These are phyloP conservation scores for Istiophorus platypterus DNA, from an alignment of 2,113 vertebrate species.

Conservation along the genomic window DNA sequence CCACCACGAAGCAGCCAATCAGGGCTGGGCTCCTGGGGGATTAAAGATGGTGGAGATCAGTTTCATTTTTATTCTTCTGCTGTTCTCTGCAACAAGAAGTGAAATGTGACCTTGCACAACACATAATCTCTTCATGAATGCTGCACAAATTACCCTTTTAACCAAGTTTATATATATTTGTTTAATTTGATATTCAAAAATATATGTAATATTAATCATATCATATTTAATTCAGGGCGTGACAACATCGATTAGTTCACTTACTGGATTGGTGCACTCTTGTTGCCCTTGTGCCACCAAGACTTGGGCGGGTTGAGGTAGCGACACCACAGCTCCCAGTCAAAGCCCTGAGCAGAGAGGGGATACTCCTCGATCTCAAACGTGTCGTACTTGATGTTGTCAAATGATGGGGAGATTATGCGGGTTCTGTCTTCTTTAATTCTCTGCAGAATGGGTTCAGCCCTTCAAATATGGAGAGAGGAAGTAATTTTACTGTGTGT, in stretches of 20 bases:
- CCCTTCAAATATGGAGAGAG: conserved; percentile 84
- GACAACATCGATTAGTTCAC: neutral
- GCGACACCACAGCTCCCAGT: conserved; percentile 99
- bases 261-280: conserved; percentile 96
- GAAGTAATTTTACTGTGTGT: conserved; percentile 37
- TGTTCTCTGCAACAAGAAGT: conserved; percentile 21
- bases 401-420: conserved; percentile 96
- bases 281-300: conserved; percentile 96
- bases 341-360: conserved; percentile 95
- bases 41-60: conserved; percentile 50
- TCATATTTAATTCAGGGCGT: neutral
- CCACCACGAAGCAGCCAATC: conserved; percentile 98
- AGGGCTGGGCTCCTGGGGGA: conserved; percentile 93
- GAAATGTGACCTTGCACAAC: conserved; percentile 17
- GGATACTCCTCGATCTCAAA: conserved; percentile 99
- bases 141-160: conserved; percentile 1
- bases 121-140: conserved; percentile 18
- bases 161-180: neutral
- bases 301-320: conserved; percentile 97
- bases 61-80: conserved; percentile 44
- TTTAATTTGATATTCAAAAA: neutral
- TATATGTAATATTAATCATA: neutral
- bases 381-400: conserved; percentile 98
- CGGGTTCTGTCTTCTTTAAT: conserved; percentile 96
- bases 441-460: conserved; percentile 93